Conservation (phyloP, 2,113 vertebrate genomes). For the Cygnus atratus region DNA sequence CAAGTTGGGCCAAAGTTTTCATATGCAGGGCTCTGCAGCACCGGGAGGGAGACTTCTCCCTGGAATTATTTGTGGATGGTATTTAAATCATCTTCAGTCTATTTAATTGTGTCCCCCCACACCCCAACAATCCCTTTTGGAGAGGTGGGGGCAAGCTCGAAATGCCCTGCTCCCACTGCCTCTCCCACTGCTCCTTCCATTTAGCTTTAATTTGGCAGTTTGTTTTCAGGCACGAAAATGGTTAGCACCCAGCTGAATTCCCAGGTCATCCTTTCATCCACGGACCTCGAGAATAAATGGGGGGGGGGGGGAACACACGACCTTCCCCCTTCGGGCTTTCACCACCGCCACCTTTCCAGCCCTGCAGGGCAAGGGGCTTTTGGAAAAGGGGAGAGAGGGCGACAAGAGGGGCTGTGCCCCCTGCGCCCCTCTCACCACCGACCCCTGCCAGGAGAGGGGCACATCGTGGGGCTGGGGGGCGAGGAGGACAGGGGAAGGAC, state of each 20-base stretch:
- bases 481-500: too few relatives aligned
- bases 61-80: constrained; percentile 28
- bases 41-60: constrained; percentile 22
- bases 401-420: constrained; percentile 28
- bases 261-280: constrained; percentile 36
- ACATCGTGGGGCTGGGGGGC: background rate
- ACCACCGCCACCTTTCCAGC: background rate
- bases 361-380: background rate
- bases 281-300: background rate
- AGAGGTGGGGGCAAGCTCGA: background rate
- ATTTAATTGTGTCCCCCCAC: constrained; percentile 46
- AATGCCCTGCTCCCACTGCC: background rate
- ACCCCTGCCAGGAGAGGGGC: background rate
- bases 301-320: rapidly evolving
- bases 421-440: constrained; percentile 1
- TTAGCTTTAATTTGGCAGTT: constrained; percentile 46
- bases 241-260: constrained; percentile 46
- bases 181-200: constrained; percentile 37
- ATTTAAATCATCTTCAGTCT: constrained; percentile 56
- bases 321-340: background rate
- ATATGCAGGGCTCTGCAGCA: constrained; percentile 59
- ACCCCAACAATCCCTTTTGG: background rate
- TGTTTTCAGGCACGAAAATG: constrained; percentile 55
- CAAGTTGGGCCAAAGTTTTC: constrained; percentile 76
- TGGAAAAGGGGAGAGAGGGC: background rate